A percentile compares a stretch with the other conserved stretches of the same genome.
Conservation (phyloP, 2,113 vertebrate species). For the Scytalopus superciliaris region DNA sequence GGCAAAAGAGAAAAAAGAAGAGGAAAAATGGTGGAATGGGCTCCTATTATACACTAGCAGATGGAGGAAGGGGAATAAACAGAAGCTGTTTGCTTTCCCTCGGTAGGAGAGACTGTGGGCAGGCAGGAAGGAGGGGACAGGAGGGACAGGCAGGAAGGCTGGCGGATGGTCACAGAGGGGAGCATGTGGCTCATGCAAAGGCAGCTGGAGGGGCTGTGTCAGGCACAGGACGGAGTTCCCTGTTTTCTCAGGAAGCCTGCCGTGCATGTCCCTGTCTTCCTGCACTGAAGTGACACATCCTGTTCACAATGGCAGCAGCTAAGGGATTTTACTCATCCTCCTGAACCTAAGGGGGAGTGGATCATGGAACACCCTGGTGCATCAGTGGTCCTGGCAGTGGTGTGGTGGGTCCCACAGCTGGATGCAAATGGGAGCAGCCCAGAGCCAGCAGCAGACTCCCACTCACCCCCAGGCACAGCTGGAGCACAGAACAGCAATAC, state of each 20-base stretch:
- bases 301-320: background rate
- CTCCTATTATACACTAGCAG: background rate
- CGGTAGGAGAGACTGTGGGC: background rate
- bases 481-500: background rate
- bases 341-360: background rate
- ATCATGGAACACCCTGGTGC: background rate
- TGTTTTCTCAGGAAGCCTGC: background rate
- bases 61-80: slow-evolving; percentile 34
- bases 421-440: background rate
- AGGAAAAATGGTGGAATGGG: background rate
- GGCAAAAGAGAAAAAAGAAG: background rate
- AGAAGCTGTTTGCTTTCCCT: slow-evolving; percentile 19
- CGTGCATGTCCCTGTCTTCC: background rate
- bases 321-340: background rate
- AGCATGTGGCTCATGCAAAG: background rate
- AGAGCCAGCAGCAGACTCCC: background rate
- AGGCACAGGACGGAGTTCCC: background rate
- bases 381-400: background rate
- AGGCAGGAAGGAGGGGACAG: background rate
- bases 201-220: background rate
- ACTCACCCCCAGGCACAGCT: background rate
- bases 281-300: background rate
- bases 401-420: background rate
- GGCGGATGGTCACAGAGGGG: background rate
- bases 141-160: background rate